Evolutionary conservation across 2,888 invertebrate genomes (phyloP).

Genomic region (Pemphredon lugubris): DNA sequence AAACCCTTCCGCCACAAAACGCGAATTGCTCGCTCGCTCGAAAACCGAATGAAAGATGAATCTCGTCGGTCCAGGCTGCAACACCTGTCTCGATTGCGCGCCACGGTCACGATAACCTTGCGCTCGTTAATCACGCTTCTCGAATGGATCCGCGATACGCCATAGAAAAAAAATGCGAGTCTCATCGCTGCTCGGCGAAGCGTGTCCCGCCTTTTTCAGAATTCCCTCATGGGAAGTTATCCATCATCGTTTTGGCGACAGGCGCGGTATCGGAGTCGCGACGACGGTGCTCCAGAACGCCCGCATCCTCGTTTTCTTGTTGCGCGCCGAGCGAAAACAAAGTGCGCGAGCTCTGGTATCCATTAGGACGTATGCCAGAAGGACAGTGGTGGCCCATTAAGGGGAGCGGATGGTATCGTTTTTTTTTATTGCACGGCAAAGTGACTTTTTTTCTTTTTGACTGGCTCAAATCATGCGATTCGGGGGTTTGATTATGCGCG

Average conservation of each 20-base stretch:
- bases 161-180: slow-evolving; percentile 2
- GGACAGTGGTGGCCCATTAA: slow-evolving; percentile 4
- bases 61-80: neutral
- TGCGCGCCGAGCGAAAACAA: slow-evolving; percentile 2
- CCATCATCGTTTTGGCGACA: slow-evolving; percentile 44
- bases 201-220: slow-evolving; percentile 12
- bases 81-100: slow-evolving; percentile 25
- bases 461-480: neutral
- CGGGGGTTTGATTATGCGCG: neutral
- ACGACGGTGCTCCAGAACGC: slow-evolving; percentile 2
- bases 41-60: neutral
- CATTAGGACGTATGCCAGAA: slow-evolving; percentile 8
- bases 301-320: neutral
- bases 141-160: slow-evolving; percentile 21
- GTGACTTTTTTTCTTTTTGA: neutral
- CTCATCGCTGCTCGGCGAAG: slow-evolving; percentile 15
- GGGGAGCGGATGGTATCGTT: neutral
- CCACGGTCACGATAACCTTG: slow-evolving; percentile 4
- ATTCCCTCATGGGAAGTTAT: slow-evolving; percentile 24
- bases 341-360: neutral
- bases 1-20: too few species aligned
- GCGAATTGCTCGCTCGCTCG: too few species aligned
- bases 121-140: slow-evolving; percentile 37
- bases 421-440: slow-evolving; percentile 1
- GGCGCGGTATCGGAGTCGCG: slow-evolving; percentile 24